Base-by-base conservation (phyloP, 2,797 vertebrate genomes). In the Gambelia wislizenii region DNA sequence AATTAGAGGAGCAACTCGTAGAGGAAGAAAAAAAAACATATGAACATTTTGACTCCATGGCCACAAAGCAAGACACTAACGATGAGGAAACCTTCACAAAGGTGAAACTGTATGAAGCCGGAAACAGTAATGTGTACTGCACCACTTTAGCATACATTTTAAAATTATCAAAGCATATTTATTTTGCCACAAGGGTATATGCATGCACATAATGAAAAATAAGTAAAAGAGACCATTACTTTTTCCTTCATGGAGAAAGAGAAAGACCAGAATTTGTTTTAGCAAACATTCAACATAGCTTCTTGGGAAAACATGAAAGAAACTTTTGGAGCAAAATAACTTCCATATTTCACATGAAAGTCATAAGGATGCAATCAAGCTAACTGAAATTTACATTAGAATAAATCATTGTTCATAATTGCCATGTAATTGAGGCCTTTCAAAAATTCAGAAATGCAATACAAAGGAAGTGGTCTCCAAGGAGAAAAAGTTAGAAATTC, bases 351-450 rank as follows among this genome's bases (percentile, higher is more conserved):
- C 74, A 42, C 22, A 67, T 49, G 72, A 2, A 47, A 86, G 27
- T 0, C 36, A 89, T 78, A 54, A 86, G 87, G 92, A 76, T 27
- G 39, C 0, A 61, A 10, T 22, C 75, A 70, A 54, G 4, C 10
- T 67, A 18, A 52, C 74, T 0, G 2, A 12, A 39, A 82, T 91
- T 91, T 44, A 83, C 47, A 88, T 30, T n/a, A 80, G 33, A 61
- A 27, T 64, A 87, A 89, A 67, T 1, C 39, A 9, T 59, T 78
- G 4, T 25, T 85, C 74, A 87, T 47, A 39, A 82, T 89, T 90
- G 77, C 75, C 64, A 67, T 76, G 83, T 86, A 64, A 42, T 89
- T 90, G 54, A 47, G 80, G 27, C 0, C 0, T 74, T 94, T 92
- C 84, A 91, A 2, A 8, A 8, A 8, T 64, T 81, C 75, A 14